Conservation (phyloP, 2,888 invertebrate species). For the Eristalinus sepulchralis region DNA sequence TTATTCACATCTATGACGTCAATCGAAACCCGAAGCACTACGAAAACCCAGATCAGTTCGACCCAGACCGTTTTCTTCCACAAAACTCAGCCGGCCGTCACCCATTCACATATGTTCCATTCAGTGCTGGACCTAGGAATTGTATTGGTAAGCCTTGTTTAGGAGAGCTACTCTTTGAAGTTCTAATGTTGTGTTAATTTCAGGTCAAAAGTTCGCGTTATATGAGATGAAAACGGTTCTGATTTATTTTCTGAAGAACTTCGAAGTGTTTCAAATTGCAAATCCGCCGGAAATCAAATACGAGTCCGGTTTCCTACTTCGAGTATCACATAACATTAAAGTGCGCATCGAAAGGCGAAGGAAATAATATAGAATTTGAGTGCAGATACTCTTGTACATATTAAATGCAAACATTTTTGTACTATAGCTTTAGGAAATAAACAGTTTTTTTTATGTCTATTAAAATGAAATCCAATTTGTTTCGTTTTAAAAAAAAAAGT, state of each 20-base stretch:
- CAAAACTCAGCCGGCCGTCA: slow-evolving; percentile 80
- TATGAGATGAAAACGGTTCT: slow-evolving; percentile 76
- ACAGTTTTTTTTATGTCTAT: no score
- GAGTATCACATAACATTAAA: slow-evolving; percentile 37
- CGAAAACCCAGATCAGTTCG: slow-evolving; percentile 75
- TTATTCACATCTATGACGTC: slow-evolving; percentile 75
- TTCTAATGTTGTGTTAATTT: background rate
- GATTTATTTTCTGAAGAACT: slow-evolving; percentile 73
- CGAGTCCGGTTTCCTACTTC: slow-evolving; percentile 68
- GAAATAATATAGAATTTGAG: background rate
- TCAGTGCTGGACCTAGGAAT: slow-evolving; percentile 79
- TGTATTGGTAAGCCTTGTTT: slow-evolving; percentile 74
- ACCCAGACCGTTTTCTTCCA: slow-evolving; percentile 78
- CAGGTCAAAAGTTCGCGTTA: slow-evolving; percentile 76
- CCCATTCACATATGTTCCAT: slow-evolving; percentile 77
- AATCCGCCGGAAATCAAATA: slow-evolving; percentile 63
- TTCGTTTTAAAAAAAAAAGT: no score
- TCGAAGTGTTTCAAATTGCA: slow-evolving; percentile 71
- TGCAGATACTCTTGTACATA: background rate
- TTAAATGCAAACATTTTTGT: background rate
- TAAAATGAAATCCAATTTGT: no score
- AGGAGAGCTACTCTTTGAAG: background rate
- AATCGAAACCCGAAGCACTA: slow-evolving; percentile 76
- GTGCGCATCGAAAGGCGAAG: slow-evolving; percentile 22
- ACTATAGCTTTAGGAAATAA: no score